phyloP scores from a whole-genome alignment of 1,140 invertebrate genomes.

The Dreissena polymorpha region DNA sequence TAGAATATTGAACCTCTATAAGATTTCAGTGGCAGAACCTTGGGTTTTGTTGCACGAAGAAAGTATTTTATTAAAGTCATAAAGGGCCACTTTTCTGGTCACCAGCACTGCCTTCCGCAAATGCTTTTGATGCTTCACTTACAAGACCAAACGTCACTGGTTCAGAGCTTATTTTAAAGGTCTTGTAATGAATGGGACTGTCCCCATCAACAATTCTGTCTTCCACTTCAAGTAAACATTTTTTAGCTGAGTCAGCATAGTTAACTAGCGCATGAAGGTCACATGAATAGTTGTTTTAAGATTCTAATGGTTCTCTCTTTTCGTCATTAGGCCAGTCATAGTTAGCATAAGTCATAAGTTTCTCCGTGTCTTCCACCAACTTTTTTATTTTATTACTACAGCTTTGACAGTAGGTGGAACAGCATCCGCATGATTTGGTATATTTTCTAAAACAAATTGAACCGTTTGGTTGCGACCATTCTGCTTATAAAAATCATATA shows the following conservation, averaged over 20 bases:
- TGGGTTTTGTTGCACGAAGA: slow-evolving; percentile 11
- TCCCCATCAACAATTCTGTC: neutral
- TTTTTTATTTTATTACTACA: neutral
- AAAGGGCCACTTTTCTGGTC: slow-evolving; percentile 23
- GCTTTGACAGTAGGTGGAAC: slow-evolving; percentile 7
- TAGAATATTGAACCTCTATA: slow-evolving; percentile 44
- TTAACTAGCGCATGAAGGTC: slow-evolving; percentile 16
- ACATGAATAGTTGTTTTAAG: neutral
- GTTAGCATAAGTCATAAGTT: neutral
- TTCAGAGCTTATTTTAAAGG: neutral
- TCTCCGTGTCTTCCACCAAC: neutral
- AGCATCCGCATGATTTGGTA: neutral
- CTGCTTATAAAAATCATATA: slow-evolving; percentile 26
- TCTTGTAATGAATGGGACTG: neutral
- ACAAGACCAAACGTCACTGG: neutral
- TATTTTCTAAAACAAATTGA: slow-evolving; percentile 25
- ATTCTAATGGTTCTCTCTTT: neutral
- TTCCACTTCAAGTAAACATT: neutral
- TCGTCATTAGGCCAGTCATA: neutral
- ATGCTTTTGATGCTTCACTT: neutral
- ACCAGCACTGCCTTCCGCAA: slow-evolving; percentile 8
- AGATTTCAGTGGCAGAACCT: slow-evolving; percentile 21
- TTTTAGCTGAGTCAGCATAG: neutral
- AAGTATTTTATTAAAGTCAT: slow-evolving; percentile 21
- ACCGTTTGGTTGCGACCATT: neutral